phyloP scores from a whole-genome alignment of 1,140 invertebrate species.

The Steinernema feltiae region DNA sequence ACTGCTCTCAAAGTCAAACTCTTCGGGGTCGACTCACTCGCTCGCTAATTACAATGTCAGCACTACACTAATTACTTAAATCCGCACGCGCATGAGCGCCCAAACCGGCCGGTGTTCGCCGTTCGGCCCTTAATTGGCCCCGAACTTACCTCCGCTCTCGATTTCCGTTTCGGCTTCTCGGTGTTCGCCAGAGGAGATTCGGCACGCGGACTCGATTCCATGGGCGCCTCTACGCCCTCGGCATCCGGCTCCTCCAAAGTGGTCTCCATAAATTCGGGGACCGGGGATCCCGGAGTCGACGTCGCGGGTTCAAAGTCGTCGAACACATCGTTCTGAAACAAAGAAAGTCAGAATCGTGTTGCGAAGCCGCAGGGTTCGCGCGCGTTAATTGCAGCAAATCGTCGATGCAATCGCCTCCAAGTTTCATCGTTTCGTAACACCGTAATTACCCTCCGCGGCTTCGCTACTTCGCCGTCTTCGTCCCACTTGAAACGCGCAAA shows the following conservation, averaged over 20 bases:
- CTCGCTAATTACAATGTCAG: slow-evolving; percentile 1
- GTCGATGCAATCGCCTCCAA: background rate
- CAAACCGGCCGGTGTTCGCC: background rate
- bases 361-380: background rate
- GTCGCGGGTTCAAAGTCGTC: background rate
- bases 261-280: background rate
- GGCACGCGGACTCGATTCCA: background rate
- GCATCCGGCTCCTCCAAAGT: background rate
- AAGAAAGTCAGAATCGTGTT: no score
- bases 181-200: background rate
- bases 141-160: background rate
- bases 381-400: background rate
- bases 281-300: background rate
- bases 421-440: slow-evolving; percentile 3
- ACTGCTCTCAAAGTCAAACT: background rate
- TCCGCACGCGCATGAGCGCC: background rate
- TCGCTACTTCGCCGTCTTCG: background rate
- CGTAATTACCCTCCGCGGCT: background rate
- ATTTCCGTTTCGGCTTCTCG: background rate
- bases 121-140: background rate
- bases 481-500: slow-evolving; percentile 2
- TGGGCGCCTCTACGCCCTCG: background rate
- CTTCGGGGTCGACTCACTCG: background rate
- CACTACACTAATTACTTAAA: background rate
- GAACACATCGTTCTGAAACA: background rate